Conservation (phyloP, 92 coral and sea anemone species). For the Isaurus tuberculatus region DNA sequence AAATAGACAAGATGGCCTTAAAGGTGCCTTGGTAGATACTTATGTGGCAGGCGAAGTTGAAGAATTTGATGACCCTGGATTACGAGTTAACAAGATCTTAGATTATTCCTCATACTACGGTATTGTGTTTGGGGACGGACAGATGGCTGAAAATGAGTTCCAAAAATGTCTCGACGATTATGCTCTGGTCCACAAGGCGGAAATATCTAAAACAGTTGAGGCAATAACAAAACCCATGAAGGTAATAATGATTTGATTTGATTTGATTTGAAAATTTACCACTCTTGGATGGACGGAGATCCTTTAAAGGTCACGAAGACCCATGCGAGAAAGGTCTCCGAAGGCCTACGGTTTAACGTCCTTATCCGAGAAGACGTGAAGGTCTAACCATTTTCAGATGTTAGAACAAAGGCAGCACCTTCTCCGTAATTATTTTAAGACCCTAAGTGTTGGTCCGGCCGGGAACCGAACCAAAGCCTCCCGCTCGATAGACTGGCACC, state of each 20-base stretch:
- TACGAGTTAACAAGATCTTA: conserved; percentile 86
- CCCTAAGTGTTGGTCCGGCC: too few relatives aligned
- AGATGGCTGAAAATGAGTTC: conserved; percentile 55
- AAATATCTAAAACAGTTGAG: conserved; percentile 75
- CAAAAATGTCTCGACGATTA: conserved; percentile 79
- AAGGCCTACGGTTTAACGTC: too few relatives aligned
- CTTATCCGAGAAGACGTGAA: too few relatives aligned
- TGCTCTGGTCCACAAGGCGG: conserved; percentile 73
- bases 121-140: conserved; percentile 77
- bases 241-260: conserved; percentile 54
- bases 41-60: conserved; percentile 86
- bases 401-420: too few relatives aligned
- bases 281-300: too few relatives aligned
- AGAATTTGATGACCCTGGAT: conserved; percentile 50
- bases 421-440: too few relatives aligned
- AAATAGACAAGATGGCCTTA: conserved; percentile 57
- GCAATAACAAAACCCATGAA: conserved; percentile 68
- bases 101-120: conserved; percentile 92
- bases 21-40: conserved; percentile 89
- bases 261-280: not conserved
- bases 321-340: too few relatives aligned
- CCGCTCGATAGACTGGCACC: too few relatives aligned
- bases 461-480: too few relatives aligned
- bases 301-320: too few relatives aligned
- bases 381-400: too few relatives aligned